Evolutionary conservation across 2,113 vertebrate species (phyloP).

Genomic region (Microtus pennsylvanicus): DNA sequence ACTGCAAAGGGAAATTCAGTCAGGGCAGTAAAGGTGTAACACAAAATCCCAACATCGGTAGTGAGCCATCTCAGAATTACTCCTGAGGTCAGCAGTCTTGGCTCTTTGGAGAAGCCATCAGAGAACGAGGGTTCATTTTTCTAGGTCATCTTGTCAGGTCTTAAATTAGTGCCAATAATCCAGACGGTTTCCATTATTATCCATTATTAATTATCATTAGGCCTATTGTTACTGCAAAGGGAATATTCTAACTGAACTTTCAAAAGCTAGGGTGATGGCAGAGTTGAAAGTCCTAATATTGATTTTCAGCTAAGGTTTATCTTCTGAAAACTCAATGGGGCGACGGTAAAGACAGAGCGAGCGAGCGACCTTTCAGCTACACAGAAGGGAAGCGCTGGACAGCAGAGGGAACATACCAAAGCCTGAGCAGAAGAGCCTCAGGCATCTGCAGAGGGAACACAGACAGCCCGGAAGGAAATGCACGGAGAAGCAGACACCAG

Average conservation of each 20-base stretch:
- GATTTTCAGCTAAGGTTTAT: conserved; percentile 49
- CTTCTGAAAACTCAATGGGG: conserved; percentile 30
- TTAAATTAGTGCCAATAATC: conserved; percentile 58
- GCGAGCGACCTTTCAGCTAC: neutral
- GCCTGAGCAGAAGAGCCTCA: neutral
- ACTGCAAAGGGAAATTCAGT: conserved; percentile 18
- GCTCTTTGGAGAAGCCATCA: conserved; percentile 32
- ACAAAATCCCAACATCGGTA: conserved; percentile 19
- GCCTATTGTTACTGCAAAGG: conserved; percentile 46
- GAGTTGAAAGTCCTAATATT: conserved; percentile 5
- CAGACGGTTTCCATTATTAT: conserved; percentile 36
- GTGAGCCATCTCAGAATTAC: neutral
- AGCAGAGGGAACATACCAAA: neutral
- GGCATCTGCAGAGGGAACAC: neutral
- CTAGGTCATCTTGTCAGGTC: conserved; percentile 24
- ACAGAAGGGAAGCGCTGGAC: conserved; percentile 28
- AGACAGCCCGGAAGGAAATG: no score
- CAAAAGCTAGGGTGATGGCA: conserved; percentile 46
- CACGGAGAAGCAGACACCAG: neutral
- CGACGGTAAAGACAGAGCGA: neutral
- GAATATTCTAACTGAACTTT: conserved; percentile 64
- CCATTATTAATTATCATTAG: conserved; percentile 61
- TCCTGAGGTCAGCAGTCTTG: neutral
- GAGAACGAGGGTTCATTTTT: conserved; percentile 14
- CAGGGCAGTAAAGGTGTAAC: neutral